Base-by-base conservation (phyloP, 2,113 vertebrate species). In the Cyphomyrus discorhynchus region DNA sequence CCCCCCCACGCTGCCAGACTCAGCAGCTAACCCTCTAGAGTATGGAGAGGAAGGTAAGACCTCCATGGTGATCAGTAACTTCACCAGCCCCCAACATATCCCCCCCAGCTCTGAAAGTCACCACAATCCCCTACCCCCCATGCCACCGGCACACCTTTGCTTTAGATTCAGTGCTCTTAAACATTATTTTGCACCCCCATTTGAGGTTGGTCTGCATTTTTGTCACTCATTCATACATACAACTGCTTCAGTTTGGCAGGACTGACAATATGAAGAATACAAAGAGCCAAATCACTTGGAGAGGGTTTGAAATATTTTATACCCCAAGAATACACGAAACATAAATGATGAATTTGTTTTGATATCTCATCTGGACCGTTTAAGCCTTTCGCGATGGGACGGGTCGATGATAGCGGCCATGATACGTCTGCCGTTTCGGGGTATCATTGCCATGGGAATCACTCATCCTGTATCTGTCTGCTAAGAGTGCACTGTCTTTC, bases 41-140 rank as follows among this genome's bases (percentile, higher is more conserved):
- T 94, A 94, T 70, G 92, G 90, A 90, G 95, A 94, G 92, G 96
- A 96, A 97, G 97, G 97, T 98, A 97, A 98, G 97, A 93, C 83
- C 70, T 2, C 89, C 87, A 52, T 88, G 87, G 10, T 35, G 35
- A 89, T 42, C 21, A 56, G 15, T 87, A 27, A 53, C 13, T 35
- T n/a, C 52, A 87, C 56, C 86, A 39, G 1, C 15, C 53, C 27
- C n/a, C 50, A 53, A 53, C 52, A 19, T 53, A 35, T 1, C 19
- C 53, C 21, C 11, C 58, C 24, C 66, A 70, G 6, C 19, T n/a
- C 42, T 42, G 5, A 17, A 8, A 83, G 7, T 49, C 21, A 27
- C 82, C 45, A 45, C 9, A 3, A 24, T n/a, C 50, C 15, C 50
- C 31, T 3, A 10, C 4, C 21, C 86, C 86, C 52, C 27, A 53